phyloP scores from a whole-genome alignment of 2,113 vertebrate species.

The Corythaeola cristata region DNA sequence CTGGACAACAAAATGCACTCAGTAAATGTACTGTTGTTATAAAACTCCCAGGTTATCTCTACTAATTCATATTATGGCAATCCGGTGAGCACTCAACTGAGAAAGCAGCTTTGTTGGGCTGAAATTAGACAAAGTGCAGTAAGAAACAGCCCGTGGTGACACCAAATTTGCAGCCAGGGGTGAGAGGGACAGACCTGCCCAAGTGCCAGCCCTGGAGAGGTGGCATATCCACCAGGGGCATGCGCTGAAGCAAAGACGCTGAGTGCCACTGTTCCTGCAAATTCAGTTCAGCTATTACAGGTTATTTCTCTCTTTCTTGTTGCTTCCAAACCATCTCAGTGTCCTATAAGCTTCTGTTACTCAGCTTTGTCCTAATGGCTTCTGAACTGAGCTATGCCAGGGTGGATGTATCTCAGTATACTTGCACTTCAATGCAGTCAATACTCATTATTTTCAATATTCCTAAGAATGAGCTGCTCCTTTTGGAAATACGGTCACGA shows the following conservation, averaged over 20 bases:
- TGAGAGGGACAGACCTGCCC: not conserved
- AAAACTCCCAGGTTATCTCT: not conserved
- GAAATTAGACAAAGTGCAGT: not conserved
- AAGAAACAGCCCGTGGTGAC: not conserved
- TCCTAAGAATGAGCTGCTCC: not conserved
- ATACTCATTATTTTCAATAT: not conserved
- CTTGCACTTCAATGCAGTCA: not conserved
- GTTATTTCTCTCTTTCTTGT: not conserved
- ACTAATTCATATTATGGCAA: not conserved
- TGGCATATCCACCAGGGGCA: not conserved
- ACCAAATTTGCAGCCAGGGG: not conserved
- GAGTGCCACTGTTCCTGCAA: not conserved
- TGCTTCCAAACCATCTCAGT: not conserved
- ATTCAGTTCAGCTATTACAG: not conserved
- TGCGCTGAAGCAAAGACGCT: not conserved
- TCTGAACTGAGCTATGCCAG: not conserved
- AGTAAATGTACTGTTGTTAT: not conserved
- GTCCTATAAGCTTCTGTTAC: not conserved
- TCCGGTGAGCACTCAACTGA: not conserved
- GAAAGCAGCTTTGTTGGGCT: not conserved
- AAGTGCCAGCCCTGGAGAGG: not conserved
- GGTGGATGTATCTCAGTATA: not conserved
- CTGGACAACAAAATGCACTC: not conserved
- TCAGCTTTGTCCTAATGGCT: not conserved
- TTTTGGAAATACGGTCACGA: not conserved